These are phyloP conservation scores for Falco novaeseelandiae DNA, from an alignment of 2,797 vertebrate species.

Conservation along the genomic window DNA sequence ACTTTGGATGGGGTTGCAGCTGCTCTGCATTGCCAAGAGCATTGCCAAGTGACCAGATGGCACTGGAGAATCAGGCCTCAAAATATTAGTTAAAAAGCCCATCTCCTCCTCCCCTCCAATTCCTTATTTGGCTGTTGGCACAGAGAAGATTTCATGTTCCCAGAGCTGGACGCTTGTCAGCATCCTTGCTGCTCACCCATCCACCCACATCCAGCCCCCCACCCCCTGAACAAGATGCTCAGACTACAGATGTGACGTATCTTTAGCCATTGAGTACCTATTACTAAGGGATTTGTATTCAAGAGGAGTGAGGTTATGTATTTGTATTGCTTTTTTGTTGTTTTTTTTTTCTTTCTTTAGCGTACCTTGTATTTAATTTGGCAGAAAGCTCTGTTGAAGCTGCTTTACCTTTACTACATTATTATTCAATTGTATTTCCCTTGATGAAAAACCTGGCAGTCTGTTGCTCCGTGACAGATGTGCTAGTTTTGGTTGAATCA, in stretches of 20 bases:
- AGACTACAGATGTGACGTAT: not conserved
- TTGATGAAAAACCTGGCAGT: constrained; percentile 72
- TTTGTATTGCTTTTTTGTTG: not conserved
- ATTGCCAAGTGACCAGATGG: constrained; percentile 58
- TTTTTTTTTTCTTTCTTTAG: constrained; percentile 5
- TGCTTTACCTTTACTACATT: constrained; percentile 68
- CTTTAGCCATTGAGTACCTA: not conserved
- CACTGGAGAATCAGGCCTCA: constrained; percentile 26
- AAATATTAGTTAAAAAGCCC: constrained; percentile 29
- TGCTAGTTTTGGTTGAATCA: constrained; percentile 77
- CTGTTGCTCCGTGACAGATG: constrained; percentile 78
- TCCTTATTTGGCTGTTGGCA: constrained; percentile 38
- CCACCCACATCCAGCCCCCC: not conserved
- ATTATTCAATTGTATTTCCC: constrained; percentile 76
- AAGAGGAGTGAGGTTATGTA: not conserved
- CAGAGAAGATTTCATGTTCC: not conserved
- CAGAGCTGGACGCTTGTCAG: not conserved
- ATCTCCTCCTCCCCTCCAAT: constrained; percentile 27
- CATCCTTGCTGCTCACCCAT: not conserved
- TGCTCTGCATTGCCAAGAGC: not conserved
- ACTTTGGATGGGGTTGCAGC: not conserved
- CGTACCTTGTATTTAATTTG: constrained; percentile 64
- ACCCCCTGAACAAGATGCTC: not conserved
- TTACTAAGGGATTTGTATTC: constrained; percentile 36
- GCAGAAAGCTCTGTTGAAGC: constrained; percentile 52